Conservation (phyloP, 1,140 invertebrate genomes). For the Dreissena polymorpha region DNA sequence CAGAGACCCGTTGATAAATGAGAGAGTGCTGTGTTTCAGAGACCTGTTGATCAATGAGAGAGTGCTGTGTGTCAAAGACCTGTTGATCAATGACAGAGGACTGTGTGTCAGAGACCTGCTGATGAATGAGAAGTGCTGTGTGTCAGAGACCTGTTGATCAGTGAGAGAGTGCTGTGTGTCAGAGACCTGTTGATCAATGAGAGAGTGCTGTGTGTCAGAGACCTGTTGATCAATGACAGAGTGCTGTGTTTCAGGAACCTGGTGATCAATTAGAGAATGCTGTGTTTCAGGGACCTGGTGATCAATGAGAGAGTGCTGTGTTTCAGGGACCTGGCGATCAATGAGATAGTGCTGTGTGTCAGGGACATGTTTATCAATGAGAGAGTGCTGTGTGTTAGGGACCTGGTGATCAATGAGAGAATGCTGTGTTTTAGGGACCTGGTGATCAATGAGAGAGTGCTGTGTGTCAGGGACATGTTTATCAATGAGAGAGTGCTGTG, state of each 20-base stretch:
- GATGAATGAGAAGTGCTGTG: too few relatives aligned
- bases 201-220: too few relatives aligned
- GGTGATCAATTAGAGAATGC: constrained; percentile 93
- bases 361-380: constrained; percentile 92
- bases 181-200: constrained; percentile 92
- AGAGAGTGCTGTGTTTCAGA: too few relatives aligned
- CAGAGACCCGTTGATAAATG: constrained; percentile 90
- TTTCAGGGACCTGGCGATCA: constrained; percentile 87
- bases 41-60: constrained; percentile 93
- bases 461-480: constrained; percentile 85
- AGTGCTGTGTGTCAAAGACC: constrained; percentile 79
- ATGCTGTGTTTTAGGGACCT: constrained; percentile 83
- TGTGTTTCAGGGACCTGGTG: constrained; percentile 85
- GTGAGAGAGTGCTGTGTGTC: too few relatives aligned
- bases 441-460: constrained; percentile 96
- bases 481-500: too few relatives aligned
- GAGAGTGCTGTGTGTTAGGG: too few relatives aligned
- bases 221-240: constrained; percentile 94
- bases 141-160: constrained; percentile 87
- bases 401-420: constrained; percentile 94
- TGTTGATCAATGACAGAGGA: constrained; percentile 96
- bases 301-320: too few relatives aligned
- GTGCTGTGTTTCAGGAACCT: constrained; percentile 83
- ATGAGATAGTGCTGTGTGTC: too few relatives aligned
- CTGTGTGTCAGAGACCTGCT: constrained; percentile 85